Conservation (phyloP, 2,113 vertebrate species). For the Pygoscelis antarcticus region DNA sequence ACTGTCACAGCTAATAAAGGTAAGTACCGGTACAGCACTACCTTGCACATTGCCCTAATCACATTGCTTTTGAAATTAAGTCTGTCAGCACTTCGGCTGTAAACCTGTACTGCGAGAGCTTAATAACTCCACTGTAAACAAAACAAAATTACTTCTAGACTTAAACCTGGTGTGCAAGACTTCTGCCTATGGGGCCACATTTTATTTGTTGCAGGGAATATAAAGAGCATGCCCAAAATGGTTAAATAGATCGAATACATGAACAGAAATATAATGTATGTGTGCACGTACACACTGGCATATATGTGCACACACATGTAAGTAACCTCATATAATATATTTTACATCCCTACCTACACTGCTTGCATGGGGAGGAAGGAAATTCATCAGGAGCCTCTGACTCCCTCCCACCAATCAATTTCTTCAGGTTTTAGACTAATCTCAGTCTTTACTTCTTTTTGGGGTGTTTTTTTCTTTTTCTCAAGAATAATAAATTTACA, state of each 20-base stretch:
- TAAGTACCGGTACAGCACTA: not conserved
- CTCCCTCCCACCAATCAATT: not conserved
- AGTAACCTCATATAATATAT: not conserved
- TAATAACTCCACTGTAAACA: slow-evolving; percentile 69
- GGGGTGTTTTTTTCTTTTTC: accelerated
- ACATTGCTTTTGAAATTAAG: slow-evolving; percentile 24
- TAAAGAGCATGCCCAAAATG: not conserved
- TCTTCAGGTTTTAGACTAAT: not conserved
- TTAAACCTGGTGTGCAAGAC: slow-evolving; percentile 29
- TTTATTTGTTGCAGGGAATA: not conserved
- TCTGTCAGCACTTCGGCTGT: slow-evolving; percentile 44
- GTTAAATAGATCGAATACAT: not conserved
- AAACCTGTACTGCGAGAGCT: slow-evolving; percentile 39
- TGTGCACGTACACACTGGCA: no score
- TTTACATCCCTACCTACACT: not conserved
- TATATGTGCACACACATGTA: accelerated
- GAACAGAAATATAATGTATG: accelerated
- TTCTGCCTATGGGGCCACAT: not conserved
- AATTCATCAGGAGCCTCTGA: not conserved
- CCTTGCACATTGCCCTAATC: slow-evolving; percentile 32
- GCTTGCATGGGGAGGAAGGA: not conserved
- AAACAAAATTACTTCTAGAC: slow-evolving; percentile 75
- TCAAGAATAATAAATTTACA: not conserved
- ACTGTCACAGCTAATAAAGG: slow-evolving; percentile 65
- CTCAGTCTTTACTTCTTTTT: not conserved